phyloP scores from a whole-genome alignment of 2,888 invertebrate species.

The Spilarctia lutea region DNA sequence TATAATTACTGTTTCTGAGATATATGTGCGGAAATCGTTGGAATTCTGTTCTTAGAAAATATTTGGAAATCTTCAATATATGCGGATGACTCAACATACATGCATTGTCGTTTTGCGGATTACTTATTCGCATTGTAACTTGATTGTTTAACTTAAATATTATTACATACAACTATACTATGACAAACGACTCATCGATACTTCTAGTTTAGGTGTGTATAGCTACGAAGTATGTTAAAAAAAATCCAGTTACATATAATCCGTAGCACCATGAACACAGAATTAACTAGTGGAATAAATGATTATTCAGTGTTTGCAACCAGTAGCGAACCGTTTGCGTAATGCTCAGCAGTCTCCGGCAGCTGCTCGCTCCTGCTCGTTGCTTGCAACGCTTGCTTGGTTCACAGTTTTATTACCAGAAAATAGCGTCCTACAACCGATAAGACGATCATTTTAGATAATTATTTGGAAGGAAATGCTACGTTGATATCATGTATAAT shows the following conservation, averaged over 20 bases:
- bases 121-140: slow-evolving; percentile 23
- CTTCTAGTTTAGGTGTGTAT: not conserved
- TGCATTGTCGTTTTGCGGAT: slow-evolving; percentile 37
- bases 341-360: not conserved
- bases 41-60: slow-evolving; percentile 59
- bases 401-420: not conserved
- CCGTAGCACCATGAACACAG: not conserved
- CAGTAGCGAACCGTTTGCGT: slow-evolving; percentile 2
- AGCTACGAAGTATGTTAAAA: not conserved
- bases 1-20: slow-evolving; percentile 54
- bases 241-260: not conserved
- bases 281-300: not conserved
- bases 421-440: not conserved
- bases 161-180: not conserved
- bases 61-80: slow-evolving; percentile 49
- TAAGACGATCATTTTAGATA: not conserved
- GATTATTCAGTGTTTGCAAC: not conserved
- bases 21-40: slow-evolving; percentile 58
- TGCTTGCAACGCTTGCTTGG: not conserved
- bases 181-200: not conserved
- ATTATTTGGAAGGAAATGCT: not conserved
- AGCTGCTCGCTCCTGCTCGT: not conserved
- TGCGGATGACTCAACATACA: slow-evolving; percentile 47
- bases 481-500: not conserved
- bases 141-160: slow-evolving; percentile 16